Conservation (phyloP, 2,113 vertebrate genomes). For the Rousettus leschenaultii region DNA sequence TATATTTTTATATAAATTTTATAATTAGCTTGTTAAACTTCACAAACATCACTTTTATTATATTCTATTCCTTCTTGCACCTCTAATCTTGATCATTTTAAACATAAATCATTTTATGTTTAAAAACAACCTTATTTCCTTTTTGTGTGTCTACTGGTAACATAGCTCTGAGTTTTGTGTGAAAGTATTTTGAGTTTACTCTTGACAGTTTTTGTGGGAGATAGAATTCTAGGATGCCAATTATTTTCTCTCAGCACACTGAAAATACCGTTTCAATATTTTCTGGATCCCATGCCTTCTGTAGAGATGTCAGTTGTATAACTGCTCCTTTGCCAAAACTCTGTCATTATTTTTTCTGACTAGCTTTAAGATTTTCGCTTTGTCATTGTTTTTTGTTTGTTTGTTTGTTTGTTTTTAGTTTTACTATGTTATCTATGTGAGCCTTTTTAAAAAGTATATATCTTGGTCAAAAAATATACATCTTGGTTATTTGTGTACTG, state of each 20-base stretch:
- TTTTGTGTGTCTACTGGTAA: neutral
- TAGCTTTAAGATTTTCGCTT: neutral
- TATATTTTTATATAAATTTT: neutral
- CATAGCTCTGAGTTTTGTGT: neutral
- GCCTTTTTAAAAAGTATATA: neutral
- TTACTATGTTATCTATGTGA: neutral
- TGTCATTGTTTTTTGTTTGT: neutral
- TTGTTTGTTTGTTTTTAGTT: neutral
- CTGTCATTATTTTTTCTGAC: neutral
- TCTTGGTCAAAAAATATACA: neutral
- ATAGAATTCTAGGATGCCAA: neutral
- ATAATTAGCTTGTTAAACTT: neutral
- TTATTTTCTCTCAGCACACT: neutral
- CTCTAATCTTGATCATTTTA: neutral
- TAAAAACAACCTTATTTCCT: constrained; percentile 1
- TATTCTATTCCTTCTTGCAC: neutral
- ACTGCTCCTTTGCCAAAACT: neutral
- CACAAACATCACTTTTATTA: neutral
- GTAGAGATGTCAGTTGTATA: neutral
- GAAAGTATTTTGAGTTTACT: neutral
- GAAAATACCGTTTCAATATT: neutral
- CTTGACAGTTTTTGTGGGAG: neutral
- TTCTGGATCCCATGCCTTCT: neutral
- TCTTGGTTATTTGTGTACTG: neutral
- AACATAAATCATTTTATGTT: neutral